A percentile compares a stretch with the other conserved stretches of the same genome.
Conservation (phyloP, 2,888 invertebrate genomes). For the Leucophora obtusa region DNA sequence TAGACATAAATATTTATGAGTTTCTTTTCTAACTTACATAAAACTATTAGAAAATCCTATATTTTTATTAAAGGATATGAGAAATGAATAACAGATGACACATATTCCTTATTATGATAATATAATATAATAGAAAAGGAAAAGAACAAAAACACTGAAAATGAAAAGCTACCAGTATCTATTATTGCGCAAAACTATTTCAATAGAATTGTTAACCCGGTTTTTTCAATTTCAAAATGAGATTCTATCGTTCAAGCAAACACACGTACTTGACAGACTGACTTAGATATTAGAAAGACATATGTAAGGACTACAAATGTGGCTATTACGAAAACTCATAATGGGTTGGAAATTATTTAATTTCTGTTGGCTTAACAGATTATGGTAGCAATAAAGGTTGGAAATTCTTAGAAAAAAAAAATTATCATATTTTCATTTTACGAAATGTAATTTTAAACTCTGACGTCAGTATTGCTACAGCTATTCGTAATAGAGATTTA, state of each 20-base stretch:
- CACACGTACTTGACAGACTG: constrained; percentile 16
- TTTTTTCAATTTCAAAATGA: constrained; percentile 53
- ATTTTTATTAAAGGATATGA: constrained; percentile 4
- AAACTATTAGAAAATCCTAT: background rate
- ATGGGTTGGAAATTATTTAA: too few species aligned
- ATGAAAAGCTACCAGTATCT: constrained; percentile 55
- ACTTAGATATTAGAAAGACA: constrained; percentile 26
- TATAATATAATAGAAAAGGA: constrained; percentile 12
- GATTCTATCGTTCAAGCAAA: background rate
- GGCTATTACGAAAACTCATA: too few species aligned
- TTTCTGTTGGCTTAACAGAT: too few species aligned
- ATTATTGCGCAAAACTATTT: constrained; percentile 58
- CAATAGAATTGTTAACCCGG: constrained; percentile 58
- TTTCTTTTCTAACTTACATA: background rate
- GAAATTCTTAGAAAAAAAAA: too few species aligned
- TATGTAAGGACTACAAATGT: background rate
- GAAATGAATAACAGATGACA: constrained; percentile 29
- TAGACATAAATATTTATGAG: constrained; percentile 28
- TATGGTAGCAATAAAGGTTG: too few species aligned
- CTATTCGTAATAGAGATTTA: too few species aligned
- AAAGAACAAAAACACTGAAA: constrained; percentile 26
- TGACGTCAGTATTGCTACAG: too few species aligned
- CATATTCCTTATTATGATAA: constrained; percentile 1
- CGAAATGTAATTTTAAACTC: too few species aligned
- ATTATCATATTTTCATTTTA: too few species aligned